phyloP scores from a whole-genome alignment of 2,888 invertebrate genomes.

The Agapostemon virescens region DNA sequence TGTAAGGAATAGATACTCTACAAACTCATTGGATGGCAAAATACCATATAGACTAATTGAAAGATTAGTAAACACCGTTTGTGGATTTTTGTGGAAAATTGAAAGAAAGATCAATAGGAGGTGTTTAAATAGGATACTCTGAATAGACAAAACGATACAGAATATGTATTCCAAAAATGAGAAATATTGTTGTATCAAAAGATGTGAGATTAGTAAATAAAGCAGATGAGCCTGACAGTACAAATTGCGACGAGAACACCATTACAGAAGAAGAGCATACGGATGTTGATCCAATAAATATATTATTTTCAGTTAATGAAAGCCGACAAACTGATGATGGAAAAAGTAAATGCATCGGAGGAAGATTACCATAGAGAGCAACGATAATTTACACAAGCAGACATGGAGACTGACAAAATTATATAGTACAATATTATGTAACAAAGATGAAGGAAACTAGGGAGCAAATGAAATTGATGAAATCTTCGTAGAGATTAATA shows the following conservation, averaged over 20 bases:
- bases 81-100: slow-evolving; percentile 49
- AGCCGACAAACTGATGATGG: too few species aligned
- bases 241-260: not conserved
- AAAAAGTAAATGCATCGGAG: too few species aligned
- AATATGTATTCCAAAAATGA: not conserved
- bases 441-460: not conserved
- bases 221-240: not conserved
- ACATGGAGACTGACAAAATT: not conserved
- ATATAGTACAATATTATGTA: too few species aligned
- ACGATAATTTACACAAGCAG: not conserved
- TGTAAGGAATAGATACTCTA: slow-evolving; percentile 53
- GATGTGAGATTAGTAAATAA: not conserved
- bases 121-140: not conserved
- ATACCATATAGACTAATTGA: not conserved
- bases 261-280: not conserved
- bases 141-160: not conserved
- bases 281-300: too few species aligned
- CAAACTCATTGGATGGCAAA: not conserved
- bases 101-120: not conserved
- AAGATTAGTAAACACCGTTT: slow-evolving; percentile 48
- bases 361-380: not conserved
- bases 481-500: not conserved
- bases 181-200: not conserved
- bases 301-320: too few species aligned
- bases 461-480: not conserved